A percentile compares a stretch with the other conserved stretches of the same genome.
phyloP scores from a whole-genome alignment of 2,888 invertebrate species.

The Harpagoxenus sublaevis region DNA sequence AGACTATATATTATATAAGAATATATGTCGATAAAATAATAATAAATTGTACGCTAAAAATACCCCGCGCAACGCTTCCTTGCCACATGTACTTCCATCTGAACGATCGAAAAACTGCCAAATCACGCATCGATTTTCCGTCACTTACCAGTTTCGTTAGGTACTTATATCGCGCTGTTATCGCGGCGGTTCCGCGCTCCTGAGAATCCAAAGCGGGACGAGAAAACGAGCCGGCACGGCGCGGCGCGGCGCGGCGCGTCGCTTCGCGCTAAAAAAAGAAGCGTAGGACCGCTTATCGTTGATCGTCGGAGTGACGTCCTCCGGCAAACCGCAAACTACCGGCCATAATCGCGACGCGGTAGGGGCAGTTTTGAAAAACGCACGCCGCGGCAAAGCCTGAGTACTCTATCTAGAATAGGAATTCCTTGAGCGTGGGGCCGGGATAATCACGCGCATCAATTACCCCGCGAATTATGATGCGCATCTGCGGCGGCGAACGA shows the following conservation, averaged over 20 bases:
- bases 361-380: conserved; percentile 66
- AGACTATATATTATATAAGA: background rate
- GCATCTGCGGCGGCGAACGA: conserved; percentile 54
- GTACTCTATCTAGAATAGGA: conserved; percentile 59
- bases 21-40: conserved; percentile 1
- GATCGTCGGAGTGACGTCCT: conserved; percentile 73
- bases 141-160: background rate
- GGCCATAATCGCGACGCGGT: conserved; percentile 69
- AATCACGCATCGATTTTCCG: conserved; percentile 29
- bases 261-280: conserved; percentile 42
- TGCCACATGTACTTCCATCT: background rate
- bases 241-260: background rate
- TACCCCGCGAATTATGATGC: conserved; percentile 59
- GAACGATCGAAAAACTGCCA: background rate
- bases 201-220: conserved; percentile 63
- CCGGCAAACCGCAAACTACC: conserved; percentile 75
- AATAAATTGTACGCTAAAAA: background rate
- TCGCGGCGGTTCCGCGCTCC: conserved; percentile 30
- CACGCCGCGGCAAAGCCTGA: conserved; percentile 46
- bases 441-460: conserved; percentile 68
- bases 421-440: conserved; percentile 50
- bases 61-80: too few species aligned
- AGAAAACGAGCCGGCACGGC: conserved; percentile 11
- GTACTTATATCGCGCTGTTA: conserved; percentile 37
- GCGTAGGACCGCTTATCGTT: conserved; percentile 53